Base-by-base conservation (phyloP, 2,113 vertebrate genomes). In the Trichechus manatus region DNA sequence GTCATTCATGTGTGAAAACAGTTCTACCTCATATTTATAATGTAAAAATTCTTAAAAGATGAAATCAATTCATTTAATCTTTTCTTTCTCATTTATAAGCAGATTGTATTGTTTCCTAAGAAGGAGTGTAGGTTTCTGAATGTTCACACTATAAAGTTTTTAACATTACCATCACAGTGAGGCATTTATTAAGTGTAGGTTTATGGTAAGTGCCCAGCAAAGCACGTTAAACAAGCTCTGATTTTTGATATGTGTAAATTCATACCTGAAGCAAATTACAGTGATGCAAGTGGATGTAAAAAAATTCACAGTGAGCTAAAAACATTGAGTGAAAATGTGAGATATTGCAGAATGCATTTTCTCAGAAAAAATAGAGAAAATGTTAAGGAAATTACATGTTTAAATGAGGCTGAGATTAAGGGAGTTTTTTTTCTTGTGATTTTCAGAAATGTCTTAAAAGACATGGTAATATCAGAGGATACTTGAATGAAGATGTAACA, bases 21-120 rank as follows among this genome's bases (percentile, higher is more conserved):
- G 56, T 90, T 78, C 17, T 75, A 78, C 8, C 20, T 90, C 50
- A 72, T 56, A 7, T 9, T 47, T 50, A 59, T 63, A 6, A 66
- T 90, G 87, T 78, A 64, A 94, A 89, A 93, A 42, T 77, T 78
- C 19, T 83, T 93, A 83, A 77, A 94, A 83, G 70, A 47, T 5
- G 56, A 90, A 92, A 85, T 85, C 44, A 22, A 66, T 36, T 92
- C 75, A 47, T 61, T 92, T 84, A 27, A 29, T 33, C 14, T 47
- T 95, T 91, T 93, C 6, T 15, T 89, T 50, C 47, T 90, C 59
- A 90, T 23, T 70, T 75, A 29, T 63, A 80, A 85, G 63, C 33
- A 74, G 72, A 88, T 80, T 89, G 25, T 77, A 27, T 23, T 89
- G n/a, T 94, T 82, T 19, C 13, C 61, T 72, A 61, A 63, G 83